These are phyloP conservation scores for Ploceus nigricollis DNA, from an alignment of 2,113 vertebrate species.

Conservation along the genomic window DNA sequence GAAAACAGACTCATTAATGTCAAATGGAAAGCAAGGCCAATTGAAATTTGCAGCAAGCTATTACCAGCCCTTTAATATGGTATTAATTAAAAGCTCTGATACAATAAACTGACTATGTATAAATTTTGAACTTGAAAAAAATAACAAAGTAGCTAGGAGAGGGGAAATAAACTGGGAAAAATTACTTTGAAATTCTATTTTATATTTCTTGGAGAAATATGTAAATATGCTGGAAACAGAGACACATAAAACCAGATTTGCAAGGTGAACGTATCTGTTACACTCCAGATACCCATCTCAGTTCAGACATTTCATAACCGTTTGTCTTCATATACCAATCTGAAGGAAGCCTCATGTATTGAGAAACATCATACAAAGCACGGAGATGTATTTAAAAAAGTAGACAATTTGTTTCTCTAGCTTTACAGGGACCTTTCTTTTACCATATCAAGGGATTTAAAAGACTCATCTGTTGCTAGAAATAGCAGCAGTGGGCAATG, in stretches of 20 bases:
- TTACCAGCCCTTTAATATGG: not conserved
- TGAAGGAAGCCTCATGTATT: not conserved
- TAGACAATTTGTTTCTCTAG: not conserved
- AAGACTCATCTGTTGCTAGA: not conserved
- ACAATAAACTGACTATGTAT: not conserved
- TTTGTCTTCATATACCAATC: not conserved
- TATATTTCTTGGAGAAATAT: not conserved
- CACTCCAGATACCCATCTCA: not conserved
- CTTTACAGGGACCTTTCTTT: not conserved
- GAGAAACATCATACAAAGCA: not conserved
- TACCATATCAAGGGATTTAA: not conserved
- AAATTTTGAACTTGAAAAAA: not conserved
- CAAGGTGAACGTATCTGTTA: not conserved
- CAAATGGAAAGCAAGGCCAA: not conserved
- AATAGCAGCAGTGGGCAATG: not conserved
- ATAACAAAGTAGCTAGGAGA: not conserved
- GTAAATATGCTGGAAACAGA: not conserved
- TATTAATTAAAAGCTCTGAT: not conserved
- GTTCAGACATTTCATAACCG: not conserved
- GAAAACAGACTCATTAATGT: constrained; percentile 1
- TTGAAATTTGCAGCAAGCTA: constrained; percentile 14
- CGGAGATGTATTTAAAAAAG: not conserved
- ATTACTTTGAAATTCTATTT: not conserved
- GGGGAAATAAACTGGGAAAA: not conserved
- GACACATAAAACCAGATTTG: not conserved